Conservation (phyloP, 2,888 invertebrate genomes). For the Capitulum mitella region DNA sequence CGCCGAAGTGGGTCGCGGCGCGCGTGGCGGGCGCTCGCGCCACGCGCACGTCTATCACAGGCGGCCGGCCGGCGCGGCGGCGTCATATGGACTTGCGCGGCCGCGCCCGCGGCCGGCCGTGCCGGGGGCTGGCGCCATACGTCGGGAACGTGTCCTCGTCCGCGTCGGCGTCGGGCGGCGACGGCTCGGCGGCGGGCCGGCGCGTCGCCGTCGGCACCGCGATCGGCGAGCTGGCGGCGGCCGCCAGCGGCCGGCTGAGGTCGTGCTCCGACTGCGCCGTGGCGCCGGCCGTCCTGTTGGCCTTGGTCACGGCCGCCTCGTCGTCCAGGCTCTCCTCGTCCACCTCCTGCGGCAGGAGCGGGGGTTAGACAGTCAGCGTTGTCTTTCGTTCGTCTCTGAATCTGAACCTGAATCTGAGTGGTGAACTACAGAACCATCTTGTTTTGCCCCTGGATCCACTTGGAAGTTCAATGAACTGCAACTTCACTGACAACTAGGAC, state of each 20-base stretch:
- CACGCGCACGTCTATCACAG: neutral
- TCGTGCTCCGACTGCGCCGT: constrained; percentile 32
- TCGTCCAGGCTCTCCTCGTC: constrained; percentile 31
- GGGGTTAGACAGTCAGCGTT: too few relatives aligned
- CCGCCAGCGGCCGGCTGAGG: constrained; percentile 31
- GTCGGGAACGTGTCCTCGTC: constrained; percentile 4
- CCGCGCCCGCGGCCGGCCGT: neutral
- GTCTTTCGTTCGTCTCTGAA: too few relatives aligned
- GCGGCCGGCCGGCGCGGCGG: neutral
- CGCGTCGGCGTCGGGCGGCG: neutral
- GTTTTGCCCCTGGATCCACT: too few relatives aligned
- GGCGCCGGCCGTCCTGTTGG: constrained; percentile 29
- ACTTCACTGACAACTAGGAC: too few relatives aligned
- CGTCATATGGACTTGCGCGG: constrained; percentile 17
- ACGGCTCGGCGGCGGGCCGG: neutral
- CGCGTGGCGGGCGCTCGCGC: neutral
- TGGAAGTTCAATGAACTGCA: too few relatives aligned
- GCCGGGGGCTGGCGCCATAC: neutral
- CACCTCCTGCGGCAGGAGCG: constrained; percentile 32
- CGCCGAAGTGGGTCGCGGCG: neutral
- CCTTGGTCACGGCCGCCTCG: constrained; percentile 24
- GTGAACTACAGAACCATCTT: too few relatives aligned
- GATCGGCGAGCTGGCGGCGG: constrained; percentile 29
- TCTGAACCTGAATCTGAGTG: too few relatives aligned
- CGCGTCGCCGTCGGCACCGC: neutral